Conservation (phyloP, 1,140 invertebrate genomes). For the Cotesia vestalis region DNA sequence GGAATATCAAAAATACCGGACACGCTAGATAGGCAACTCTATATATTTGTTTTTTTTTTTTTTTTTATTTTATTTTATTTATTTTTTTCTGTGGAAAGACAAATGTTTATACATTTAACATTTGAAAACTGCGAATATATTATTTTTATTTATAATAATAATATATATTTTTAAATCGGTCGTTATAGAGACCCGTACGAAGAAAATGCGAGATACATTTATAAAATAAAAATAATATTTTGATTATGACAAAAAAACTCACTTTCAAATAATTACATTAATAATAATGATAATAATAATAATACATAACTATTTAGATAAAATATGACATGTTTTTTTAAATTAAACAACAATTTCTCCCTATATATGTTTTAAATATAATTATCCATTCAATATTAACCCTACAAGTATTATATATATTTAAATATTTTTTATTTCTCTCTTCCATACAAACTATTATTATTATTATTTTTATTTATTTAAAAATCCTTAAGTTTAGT, state of each 20-base stretch:
- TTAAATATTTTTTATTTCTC: conserved; percentile 36
- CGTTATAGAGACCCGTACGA: too few relatives aligned
- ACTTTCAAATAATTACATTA: conserved; percentile 44
- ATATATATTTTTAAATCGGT: conserved; percentile 10
- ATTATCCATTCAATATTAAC: too few relatives aligned
- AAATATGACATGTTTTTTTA: conserved; percentile 63
- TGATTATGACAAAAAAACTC: conserved; percentile 39
- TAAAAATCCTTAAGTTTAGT: conserved; percentile 63
- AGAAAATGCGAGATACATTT: too few relatives aligned
- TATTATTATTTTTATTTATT: conserved; percentile 46
- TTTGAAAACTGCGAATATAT: conserved; percentile 26
- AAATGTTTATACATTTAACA: conserved; percentile 20
- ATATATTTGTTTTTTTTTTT: conserved; percentile 6
- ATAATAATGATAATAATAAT: conserved; percentile 50
- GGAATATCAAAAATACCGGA: conserved; percentile 37
- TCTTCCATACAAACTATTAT: conserved; percentile 36
- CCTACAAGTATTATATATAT: conserved; percentile 60
- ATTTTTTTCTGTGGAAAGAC: conserved; percentile 4
- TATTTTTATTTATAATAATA: conserved; percentile 38
- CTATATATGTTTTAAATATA: conserved; percentile 12
- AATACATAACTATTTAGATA: conserved; percentile 61
- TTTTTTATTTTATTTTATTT: too few relatives aligned
- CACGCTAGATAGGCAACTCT: conserved; percentile 28
- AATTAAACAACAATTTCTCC: conserved; percentile 64
- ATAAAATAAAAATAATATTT: conserved; percentile 34